Evolutionary conservation across 1,140 invertebrate species (phyloP).

Genomic region (Ridgeia piscesae): DNA sequence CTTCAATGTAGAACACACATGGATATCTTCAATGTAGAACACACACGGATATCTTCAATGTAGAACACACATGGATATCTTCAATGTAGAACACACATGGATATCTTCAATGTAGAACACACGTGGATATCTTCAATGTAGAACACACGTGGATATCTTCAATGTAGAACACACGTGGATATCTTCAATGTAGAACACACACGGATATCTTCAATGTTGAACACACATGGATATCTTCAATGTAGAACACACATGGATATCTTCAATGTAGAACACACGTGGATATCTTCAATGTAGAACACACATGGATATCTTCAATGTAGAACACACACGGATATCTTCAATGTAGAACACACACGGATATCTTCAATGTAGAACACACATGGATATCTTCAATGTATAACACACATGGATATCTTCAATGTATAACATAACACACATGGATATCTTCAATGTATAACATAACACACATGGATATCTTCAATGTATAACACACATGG

Average conservation of each 20-base stretch:
- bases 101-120: too few relatives aligned
- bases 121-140: too few relatives aligned
- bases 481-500: background rate
- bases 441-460: background rate
- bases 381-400: background rate
- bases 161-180: too few relatives aligned
- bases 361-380: constrained; percentile 55
- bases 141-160: too few relatives aligned
- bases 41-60: too few relatives aligned
- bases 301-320: constrained; percentile 37
- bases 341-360: constrained; percentile 55
- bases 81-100: too few relatives aligned
- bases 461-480: background rate
- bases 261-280: constrained; percentile 6
- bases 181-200: too few relatives aligned
- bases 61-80: too few relatives aligned
- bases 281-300: constrained; percentile 35
- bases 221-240: constrained; percentile 50
- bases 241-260: background rate
- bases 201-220: too few relatives aligned
- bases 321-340: background rate
- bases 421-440: constrained; percentile 51
- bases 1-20: too few relatives aligned
- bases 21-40: too few relatives aligned
- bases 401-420: constrained; percentile 13